Evolutionary conservation across 1,140 invertebrate genomes (phyloP).

Genomic region (Magallana ariakensis): DNA sequence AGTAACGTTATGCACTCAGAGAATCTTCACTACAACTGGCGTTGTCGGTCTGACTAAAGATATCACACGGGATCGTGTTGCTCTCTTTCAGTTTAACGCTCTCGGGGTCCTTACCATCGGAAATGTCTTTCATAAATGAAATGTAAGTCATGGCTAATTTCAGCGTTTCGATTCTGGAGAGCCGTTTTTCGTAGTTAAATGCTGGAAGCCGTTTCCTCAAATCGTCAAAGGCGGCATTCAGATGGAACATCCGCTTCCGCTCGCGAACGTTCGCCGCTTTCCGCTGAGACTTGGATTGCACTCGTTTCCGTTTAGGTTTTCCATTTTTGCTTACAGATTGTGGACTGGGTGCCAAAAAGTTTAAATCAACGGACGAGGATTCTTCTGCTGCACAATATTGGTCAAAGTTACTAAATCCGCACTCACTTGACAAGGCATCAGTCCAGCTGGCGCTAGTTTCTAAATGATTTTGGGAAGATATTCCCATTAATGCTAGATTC

Average conservation of each 20-base stretch:
- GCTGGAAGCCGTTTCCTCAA: constrained; percentile 74
- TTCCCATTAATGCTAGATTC: constrained; percentile 23
- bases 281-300: constrained; percentile 71
- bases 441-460: neutral
- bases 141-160: constrained; percentile 97
- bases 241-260: constrained; percentile 76
- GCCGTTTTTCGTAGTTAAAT: constrained; percentile 75
- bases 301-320: constrained; percentile 72
- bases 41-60: neutral
- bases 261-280: constrained; percentile 79
- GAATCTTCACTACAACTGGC: constrained; percentile 34
- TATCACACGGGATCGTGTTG: neutral
- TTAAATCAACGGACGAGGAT: neutral
- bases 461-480: neutral
- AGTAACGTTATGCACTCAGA: neutral
- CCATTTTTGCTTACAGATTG: constrained; percentile 21
- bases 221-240: constrained; percentile 79
- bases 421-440: neutral
- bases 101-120: constrained; percentile 78
- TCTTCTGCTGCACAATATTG: neutral
- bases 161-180: constrained; percentile 89
- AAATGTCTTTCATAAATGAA: constrained; percentile 96
- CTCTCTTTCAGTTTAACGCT: constrained; percentile 60
- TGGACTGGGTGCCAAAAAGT: neutral
- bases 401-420: neutral